phyloP scores from a whole-genome alignment of 2,797 vertebrate species.

The Cacajao melanocephalus region DNA sequence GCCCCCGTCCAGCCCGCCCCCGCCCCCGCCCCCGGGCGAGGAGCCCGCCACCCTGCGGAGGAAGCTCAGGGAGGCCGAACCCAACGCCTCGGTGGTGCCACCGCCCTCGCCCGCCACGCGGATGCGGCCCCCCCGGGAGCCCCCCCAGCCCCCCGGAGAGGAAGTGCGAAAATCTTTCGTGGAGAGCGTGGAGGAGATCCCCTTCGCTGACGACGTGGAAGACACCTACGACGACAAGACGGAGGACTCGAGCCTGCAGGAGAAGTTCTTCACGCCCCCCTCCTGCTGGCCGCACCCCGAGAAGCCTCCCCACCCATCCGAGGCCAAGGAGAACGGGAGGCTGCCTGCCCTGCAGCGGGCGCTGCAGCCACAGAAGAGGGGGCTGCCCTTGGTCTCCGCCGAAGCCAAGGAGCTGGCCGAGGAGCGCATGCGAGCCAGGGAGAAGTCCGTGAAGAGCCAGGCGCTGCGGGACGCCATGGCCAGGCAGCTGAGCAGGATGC shows the following conservation, averaged over 20 bases:
- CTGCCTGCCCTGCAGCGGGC: conserved; percentile 84
- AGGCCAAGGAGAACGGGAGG: conserved; percentile 91
- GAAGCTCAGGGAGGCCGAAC: conserved; percentile 86
- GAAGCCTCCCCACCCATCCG: conserved; percentile 83
- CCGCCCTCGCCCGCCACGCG: conserved; percentile 72
- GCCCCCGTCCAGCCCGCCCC: conserved; percentile 96
- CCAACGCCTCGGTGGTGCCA: conserved; percentile 69
- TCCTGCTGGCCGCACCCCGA: conserved; percentile 86
- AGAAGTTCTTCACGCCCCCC: conserved; percentile 91
- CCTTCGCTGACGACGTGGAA: conserved; percentile 97
- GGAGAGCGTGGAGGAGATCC: conserved; percentile 97
- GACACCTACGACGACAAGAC: conserved; percentile 93
- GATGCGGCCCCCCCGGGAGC: conserved; percentile 77
- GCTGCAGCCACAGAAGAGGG: conserved; percentile 83
- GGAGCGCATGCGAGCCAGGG: conserved; percentile 94
- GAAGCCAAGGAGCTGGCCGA: conserved; percentile 96
- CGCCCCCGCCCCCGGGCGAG: conserved; percentile 93
- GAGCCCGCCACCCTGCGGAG: conserved; percentile 92
- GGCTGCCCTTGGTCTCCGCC: conserved; percentile 88
- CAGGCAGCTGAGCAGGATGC: conserved; percentile 95
- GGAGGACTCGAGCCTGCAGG: conserved; percentile 88
- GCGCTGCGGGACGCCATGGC: conserved; percentile 96
- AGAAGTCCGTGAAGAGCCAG: conserved; percentile 96
- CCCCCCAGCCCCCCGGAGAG: conserved; percentile 82
- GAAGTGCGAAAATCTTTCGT: conserved; percentile 93